Percentiles rank a stretch among this genome's conserved stretches.
These are phyloP conservation scores for Scartelaos histophorus DNA, from an alignment of 2,113 vertebrate species.

Conservation along the genomic window DNA sequence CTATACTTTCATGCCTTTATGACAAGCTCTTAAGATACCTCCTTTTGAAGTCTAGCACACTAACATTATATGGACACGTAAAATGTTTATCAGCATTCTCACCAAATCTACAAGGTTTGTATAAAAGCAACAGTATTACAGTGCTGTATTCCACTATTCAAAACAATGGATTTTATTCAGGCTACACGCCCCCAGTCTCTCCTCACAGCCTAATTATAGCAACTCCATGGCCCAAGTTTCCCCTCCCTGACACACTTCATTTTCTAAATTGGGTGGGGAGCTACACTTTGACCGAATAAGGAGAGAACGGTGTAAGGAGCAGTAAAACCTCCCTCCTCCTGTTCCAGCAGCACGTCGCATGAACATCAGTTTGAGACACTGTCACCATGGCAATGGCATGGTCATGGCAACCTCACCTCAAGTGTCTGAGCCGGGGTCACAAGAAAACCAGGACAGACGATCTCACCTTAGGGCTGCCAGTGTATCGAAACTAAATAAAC, in stretches of 20 bases:
- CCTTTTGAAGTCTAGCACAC: conserved; percentile 12
- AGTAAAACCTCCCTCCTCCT: conserved; percentile 36
- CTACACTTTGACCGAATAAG: conserved; percentile 76
- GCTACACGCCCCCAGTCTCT: conserved; percentile 41
- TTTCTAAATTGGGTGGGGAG: conserved; percentile 68
- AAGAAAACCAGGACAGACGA: not conserved
- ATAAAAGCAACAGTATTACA: not conserved
- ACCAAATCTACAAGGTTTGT: not conserved
- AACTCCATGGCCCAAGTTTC: conserved; percentile 21
- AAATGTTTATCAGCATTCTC: conserved; percentile 4
- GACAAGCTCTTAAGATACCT: not conserved
- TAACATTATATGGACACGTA: conserved; percentile 28
- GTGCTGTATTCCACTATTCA: conserved; percentile 11
- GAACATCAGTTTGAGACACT: conserved; percentile 57
- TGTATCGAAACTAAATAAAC: too few species aligned
- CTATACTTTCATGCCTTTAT: not conserved
- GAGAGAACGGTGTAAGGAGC: conserved; percentile 49
- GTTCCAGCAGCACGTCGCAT: conserved; percentile 44
- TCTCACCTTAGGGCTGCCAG: not conserved
- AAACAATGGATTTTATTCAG: conserved; percentile 48
- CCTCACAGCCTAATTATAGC: conserved; percentile 67
- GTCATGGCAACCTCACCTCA: conserved; percentile 44
- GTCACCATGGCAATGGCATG: conserved; percentile 50
- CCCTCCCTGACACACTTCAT: conserved; percentile 54
- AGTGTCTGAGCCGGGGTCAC: conserved; percentile 5